Evolutionary conservation across 2,113 vertebrate genomes (phyloP).

Genomic region (Neodon shergylaensis): DNA sequence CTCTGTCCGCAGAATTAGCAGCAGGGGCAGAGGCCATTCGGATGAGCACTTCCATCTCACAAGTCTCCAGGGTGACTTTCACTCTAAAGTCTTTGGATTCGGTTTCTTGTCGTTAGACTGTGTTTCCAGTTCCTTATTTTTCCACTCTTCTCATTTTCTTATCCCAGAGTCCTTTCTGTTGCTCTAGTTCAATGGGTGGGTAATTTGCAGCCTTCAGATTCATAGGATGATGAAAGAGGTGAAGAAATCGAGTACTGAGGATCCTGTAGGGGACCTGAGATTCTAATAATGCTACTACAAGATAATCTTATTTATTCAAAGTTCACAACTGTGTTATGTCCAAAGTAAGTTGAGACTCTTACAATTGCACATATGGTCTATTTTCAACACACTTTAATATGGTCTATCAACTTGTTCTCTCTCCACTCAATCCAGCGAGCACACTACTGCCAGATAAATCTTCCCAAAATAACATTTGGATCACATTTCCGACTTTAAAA

Average conservation of each 20-base stretch:
- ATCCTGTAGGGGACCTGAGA: background rate
- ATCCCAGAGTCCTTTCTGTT: background rate
- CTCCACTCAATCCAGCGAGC: background rate
- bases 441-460: constrained; percentile 31
- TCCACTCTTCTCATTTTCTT: background rate
- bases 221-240: background rate
- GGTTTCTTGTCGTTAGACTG: background rate
- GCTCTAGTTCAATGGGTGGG: background rate
- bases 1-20: too few species aligned
- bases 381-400: constrained; percentile 55
- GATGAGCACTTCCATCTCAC: background rate
- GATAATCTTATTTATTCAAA: constrained; percentile 8
- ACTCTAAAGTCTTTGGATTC: background rate
- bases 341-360: constrained; percentile 40
- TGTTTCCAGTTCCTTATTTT: background rate
- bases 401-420: constrained; percentile 63
- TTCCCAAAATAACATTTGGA: constrained; percentile 67
- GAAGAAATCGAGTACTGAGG: background rate
- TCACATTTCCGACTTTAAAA: constrained; percentile 55
- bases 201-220: background rate
- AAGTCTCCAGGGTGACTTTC: background rate
- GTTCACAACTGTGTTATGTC: background rate
- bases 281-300: constrained; percentile 25
- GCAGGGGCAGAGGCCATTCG: too few species aligned
- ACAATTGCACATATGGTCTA: background rate